phyloP scores from a whole-genome alignment of 2,888 invertebrate genomes.

The Catocala nupta region DNA sequence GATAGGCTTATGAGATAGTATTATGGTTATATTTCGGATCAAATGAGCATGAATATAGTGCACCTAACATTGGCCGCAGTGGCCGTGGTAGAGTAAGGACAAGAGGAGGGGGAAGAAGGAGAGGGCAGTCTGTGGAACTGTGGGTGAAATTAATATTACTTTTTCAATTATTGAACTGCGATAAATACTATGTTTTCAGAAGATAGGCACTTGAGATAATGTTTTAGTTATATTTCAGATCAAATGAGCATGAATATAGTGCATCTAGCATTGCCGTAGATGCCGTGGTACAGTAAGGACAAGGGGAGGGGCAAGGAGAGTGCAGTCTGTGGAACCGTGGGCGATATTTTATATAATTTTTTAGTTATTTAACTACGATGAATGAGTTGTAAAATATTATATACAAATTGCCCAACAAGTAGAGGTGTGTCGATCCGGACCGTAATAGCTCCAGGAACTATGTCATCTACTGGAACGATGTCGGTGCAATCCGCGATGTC shows the following conservation, averaged over 20 bases:
- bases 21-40: no score
- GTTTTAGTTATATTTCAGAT: no score
- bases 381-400: background rate
- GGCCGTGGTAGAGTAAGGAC: background rate
- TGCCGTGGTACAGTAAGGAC: background rate
- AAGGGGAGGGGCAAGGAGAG: background rate
- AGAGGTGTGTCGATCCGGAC: no score
- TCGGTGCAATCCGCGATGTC: no score
- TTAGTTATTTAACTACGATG: background rate
- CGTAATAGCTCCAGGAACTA: no score
- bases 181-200: no score
- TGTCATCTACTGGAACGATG: no score
- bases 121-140: background rate
- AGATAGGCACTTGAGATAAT: background rate
- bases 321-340: background rate
- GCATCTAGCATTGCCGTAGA: background rate
- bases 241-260: no score
- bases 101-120: background rate
- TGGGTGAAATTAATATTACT: background rate
- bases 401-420: background rate
- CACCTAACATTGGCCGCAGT: background rate
- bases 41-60: no score
- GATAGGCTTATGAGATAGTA: background rate
- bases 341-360: no score
- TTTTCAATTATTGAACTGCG: slow-evolving; percentile 1